These are phyloP conservation scores for Tortrix viridana DNA, from an alignment of 2,888 invertebrate species.

Conservation along the genomic window DNA sequence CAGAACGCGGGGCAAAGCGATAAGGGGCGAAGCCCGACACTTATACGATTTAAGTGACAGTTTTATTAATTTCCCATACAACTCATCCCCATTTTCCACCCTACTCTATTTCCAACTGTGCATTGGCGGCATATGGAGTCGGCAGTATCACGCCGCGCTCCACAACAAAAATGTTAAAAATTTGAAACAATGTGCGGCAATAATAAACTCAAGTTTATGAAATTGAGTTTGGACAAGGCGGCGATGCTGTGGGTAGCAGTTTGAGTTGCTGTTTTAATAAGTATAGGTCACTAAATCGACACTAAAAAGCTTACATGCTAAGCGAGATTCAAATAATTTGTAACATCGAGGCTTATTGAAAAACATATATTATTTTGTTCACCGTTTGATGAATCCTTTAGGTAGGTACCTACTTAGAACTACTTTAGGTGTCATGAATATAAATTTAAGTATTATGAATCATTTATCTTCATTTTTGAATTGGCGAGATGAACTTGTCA, in stretches of 20 bases:
- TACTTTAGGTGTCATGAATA: no score
- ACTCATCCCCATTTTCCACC: slow-evolving; percentile 78
- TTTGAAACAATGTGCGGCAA: slow-evolving; percentile 39
- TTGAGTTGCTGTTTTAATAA: neutral
- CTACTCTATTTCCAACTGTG: slow-evolving; percentile 73
- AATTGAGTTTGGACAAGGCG: slow-evolving; percentile 18
- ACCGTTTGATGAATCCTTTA: no score
- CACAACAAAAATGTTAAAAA: slow-evolving; percentile 49
- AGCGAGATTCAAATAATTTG: no score
- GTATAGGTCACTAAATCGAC: neutral
- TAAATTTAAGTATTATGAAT: no score
- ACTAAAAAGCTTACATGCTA: neutral
- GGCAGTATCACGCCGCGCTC: slow-evolving; percentile 55
- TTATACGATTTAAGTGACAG: slow-evolving; percentile 87
- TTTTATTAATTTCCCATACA: slow-evolving; percentile 89
- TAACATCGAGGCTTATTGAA: no score
- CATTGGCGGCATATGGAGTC: slow-evolving; percentile 73
- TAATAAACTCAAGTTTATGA: slow-evolving; percentile 14
- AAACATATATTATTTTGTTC: no score
- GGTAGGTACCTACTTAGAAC: no score
- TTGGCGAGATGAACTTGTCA: no score
- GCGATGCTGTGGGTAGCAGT: neutral
- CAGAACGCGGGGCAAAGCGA: slow-evolving; percentile 49
- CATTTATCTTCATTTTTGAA: no score
- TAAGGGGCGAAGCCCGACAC: slow-evolving; percentile 74